Evolutionary conservation across 2,797 vertebrate species (phyloP).

Genomic region (Kryptolebias ocellatus): DNA sequence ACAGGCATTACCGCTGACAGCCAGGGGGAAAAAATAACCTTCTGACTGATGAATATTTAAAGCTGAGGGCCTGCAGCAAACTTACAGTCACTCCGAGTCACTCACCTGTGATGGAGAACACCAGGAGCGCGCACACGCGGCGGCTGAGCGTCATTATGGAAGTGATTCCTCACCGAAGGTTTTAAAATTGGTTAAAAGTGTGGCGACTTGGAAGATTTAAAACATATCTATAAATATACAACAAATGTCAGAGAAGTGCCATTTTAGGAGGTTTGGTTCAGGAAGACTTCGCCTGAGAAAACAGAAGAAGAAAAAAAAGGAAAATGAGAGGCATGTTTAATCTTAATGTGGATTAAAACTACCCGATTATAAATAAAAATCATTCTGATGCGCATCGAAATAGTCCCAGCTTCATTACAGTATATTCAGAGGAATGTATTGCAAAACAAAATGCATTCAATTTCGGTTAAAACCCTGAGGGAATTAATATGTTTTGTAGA

Average conservation of each 20-base stretch:
- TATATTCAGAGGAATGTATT: too few species aligned
- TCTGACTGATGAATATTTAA: constrained; percentile 13
- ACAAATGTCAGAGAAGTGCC: constrained; percentile 52
- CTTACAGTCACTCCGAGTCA: not conserved
- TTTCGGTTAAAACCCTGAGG: too few species aligned
- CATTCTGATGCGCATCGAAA: too few species aligned
- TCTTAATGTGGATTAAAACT: not conserved
- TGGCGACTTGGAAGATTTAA: constrained; percentile 28
- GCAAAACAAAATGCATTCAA: too few species aligned
- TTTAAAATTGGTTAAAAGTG: constrained; percentile 26
- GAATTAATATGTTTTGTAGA: too few species aligned
- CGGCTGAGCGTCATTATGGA: constrained; percentile 65
- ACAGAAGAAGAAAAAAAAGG: constrained; percentile 16
- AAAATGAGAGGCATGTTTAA: not conserved
- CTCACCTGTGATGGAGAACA: constrained; percentile 75
- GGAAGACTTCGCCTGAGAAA: constrained; percentile 71
- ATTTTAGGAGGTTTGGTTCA: constrained; percentile 51
- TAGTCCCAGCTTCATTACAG: too few species aligned
- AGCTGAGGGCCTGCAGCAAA: not conserved
- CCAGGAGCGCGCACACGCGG: constrained; percentile 56
- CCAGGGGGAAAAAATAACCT: not conserved
- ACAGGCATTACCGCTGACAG: not conserved
- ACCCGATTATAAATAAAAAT: not conserved
- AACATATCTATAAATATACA: not conserved
- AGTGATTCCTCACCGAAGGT: constrained; percentile 22